Percentiles rank a stretch among this genome's conserved stretches.
Conservation (phyloP, 2,797 vertebrate species). For the Pseudomugil tenellus region DNA sequence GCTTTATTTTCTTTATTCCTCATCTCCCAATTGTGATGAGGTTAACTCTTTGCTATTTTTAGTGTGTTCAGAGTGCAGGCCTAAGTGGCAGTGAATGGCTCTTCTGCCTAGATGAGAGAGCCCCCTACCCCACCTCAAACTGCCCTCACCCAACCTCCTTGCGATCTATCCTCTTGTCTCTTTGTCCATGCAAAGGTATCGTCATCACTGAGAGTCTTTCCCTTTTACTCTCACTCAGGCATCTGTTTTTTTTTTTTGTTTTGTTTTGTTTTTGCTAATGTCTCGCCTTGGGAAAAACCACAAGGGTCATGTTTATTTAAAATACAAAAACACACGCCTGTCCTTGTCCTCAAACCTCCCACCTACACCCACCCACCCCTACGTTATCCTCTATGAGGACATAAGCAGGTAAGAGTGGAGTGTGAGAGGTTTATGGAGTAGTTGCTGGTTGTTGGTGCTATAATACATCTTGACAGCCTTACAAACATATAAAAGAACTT, state of each 20-base stretch:
- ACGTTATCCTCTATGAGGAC: conserved; percentile 5
- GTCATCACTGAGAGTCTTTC: conserved; percentile 73
- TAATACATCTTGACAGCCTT: conserved; percentile 10
- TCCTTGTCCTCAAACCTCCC: conserved; percentile 70
- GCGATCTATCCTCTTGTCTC: conserved; percentile 83
- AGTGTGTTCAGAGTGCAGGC: conserved; percentile 72
- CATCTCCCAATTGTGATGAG: conserved; percentile 26
- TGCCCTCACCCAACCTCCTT: conserved; percentile 27
- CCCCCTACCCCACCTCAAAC: conserved; percentile 59
- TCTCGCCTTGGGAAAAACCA: conserved; percentile 69
- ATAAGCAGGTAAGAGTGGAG: conserved; percentile 45
- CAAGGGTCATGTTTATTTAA: conserved; percentile 81
- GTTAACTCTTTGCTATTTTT: conserved; percentile 87
- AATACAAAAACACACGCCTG: conserved; percentile 75
- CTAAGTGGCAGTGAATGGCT: conserved; percentile 80
- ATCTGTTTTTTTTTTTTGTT: conserved; percentile 30
- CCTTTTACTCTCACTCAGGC: conserved; percentile 41
- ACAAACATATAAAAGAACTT: background rate
- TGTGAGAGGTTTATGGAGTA: conserved; percentile 67
- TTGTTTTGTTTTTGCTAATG: conserved; percentile 46
- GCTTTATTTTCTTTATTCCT: conserved; percentile 45
- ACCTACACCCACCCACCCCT: background rate
- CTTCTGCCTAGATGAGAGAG: conserved; percentile 76
- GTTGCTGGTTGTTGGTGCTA: conserved; percentile 63
- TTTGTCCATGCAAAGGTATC: conserved; percentile 75